A percentile compares a stretch with the other conserved stretches of the same genome.
These are phyloP conservation scores for Acanthacorydalis orientalis DNA, from an alignment of 2,888 invertebrate species.

Conservation along the genomic window DNA sequence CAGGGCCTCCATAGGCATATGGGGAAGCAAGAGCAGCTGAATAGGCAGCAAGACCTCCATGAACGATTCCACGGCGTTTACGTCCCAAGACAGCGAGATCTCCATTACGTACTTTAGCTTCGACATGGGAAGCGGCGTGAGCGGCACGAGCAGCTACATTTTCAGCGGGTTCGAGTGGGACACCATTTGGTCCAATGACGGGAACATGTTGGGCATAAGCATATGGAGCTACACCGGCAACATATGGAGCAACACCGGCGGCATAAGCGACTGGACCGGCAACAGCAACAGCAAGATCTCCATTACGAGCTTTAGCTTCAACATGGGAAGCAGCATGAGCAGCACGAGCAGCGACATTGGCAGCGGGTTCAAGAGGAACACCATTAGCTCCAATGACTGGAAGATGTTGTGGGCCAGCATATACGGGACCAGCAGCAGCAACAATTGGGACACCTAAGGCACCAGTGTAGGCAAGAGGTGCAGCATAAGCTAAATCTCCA, in stretches of 20 bases:
- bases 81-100: too few species aligned
- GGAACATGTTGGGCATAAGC: constrained; percentile 1
- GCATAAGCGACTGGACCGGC: constrained; percentile 8
- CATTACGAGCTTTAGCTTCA: constrained; percentile 34
- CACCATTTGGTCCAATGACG: constrained; percentile 6
- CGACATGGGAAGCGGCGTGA: constrained; percentile 2
- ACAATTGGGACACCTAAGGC: constrained; percentile 18
- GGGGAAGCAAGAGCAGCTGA: not conserved
- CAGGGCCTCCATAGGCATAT: not conserved
- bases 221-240: not conserved
- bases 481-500: not conserved
- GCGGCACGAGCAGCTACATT: constrained; percentile 4
- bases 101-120: too few species aligned
- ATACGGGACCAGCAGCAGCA: constrained; percentile 15
- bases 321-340: constrained; percentile 4
- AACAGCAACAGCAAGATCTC: constrained; percentile 21
- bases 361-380: constrained; percentile 6
- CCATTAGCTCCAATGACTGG: constrained; percentile 3
- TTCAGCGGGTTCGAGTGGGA: constrained; percentile 4
- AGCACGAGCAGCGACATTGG: constrained; percentile 6
- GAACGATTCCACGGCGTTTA: too few species aligned
- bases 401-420: not conserved
- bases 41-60: not conserved
- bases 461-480: not conserved
- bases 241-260: not conserved